Percentiles rank a stretch among this genome's conserved stretches.
Conservation (phyloP, 2,888 invertebrate genomes). For the Pyrrhia umbra region DNA sequence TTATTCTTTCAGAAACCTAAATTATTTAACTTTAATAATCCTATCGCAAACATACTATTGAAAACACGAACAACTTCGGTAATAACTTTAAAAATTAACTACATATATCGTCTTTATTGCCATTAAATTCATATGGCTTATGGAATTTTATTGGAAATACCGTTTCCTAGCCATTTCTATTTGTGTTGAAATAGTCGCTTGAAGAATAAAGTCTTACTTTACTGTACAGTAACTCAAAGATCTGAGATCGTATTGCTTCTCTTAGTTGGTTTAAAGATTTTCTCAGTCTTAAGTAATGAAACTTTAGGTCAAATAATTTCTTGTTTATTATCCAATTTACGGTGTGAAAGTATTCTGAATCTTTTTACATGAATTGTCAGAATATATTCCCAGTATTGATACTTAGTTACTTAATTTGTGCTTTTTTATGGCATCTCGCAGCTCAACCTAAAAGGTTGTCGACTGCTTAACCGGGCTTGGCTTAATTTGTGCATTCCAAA, state of each 20-base stretch:
- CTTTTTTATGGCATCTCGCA: too few relatives aligned
- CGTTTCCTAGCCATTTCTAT: slow-evolving; percentile 7
- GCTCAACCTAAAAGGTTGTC: too few relatives aligned
- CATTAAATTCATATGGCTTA: slow-evolving; percentile 27
- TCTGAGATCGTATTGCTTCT: neutral
- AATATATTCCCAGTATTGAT: too few relatives aligned
- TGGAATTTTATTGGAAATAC: slow-evolving; percentile 26
- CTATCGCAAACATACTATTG: neutral
- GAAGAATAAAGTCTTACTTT: slow-evolving; percentile 10
- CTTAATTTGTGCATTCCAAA: too few relatives aligned
- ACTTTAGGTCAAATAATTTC: too few relatives aligned
- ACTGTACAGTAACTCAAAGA: slow-evolving; percentile 6
- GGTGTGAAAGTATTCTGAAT: too few relatives aligned
- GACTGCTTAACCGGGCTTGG: too few relatives aligned
- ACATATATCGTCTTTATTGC: slow-evolving; percentile 32
- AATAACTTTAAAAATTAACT: slow-evolving; percentile 42
- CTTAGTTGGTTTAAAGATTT: neutral
- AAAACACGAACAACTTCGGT: slow-evolving; percentile 10
- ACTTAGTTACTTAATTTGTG: too few relatives aligned
- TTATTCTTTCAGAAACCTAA: neutral
- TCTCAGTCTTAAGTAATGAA: too few relatives aligned
- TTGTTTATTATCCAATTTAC: too few relatives aligned
- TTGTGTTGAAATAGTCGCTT: slow-evolving; percentile 24
- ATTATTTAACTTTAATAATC: slow-evolving; percentile 1
- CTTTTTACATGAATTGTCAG: too few relatives aligned